Percentiles rank a stretch among this genome's conserved stretches.
phyloP scores from a whole-genome alignment of 2,888 invertebrate species.

The Erynnis tages region DNA sequence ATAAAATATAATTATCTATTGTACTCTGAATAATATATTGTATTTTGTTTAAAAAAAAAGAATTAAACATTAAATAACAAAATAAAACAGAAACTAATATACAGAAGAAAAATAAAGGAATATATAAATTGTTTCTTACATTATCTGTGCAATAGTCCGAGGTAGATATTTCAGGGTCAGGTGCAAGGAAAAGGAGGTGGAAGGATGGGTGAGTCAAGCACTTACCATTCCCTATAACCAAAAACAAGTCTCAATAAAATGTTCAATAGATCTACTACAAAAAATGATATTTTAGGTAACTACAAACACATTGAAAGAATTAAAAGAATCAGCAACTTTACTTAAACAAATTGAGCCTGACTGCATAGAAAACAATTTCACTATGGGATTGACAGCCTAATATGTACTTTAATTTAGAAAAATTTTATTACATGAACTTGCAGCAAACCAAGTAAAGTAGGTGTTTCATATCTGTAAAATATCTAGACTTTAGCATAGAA shows the following conservation, averaged over 20 bases:
- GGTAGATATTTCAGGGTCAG: conserved; percentile 32
- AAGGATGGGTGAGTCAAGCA: conserved; percentile 38
- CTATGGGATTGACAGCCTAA: too few relatives aligned
- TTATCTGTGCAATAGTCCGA: neutral
- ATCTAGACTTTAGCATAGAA: too few relatives aligned
- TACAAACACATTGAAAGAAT: too few relatives aligned
- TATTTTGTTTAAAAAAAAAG: neutral
- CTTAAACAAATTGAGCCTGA: too few relatives aligned
- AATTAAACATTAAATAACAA: neutral
- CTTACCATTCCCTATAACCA: conserved; percentile 66
- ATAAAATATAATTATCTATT: too few relatives aligned
- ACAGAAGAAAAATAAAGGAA: neutral
- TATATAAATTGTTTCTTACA: neutral
- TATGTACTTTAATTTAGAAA: too few relatives aligned
- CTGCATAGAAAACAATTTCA: too few relatives aligned
- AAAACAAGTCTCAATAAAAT: conserved; percentile 33
- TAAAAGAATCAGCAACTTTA: too few relatives aligned
- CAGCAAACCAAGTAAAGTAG: too few relatives aligned
- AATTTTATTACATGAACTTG: too few relatives aligned
- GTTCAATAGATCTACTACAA: conserved; percentile 3
- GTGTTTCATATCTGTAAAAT: too few relatives aligned
- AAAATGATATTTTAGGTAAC: conserved; percentile 26
- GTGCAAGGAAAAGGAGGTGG: conserved; percentile 39
- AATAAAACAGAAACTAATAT: neutral
- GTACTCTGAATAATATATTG: too few relatives aligned